A percentile compares a stretch with the other conserved stretches of the same genome.
Conservation (phyloP, 1,140 invertebrate species). For the Akabosia matsudoensis region DNA sequence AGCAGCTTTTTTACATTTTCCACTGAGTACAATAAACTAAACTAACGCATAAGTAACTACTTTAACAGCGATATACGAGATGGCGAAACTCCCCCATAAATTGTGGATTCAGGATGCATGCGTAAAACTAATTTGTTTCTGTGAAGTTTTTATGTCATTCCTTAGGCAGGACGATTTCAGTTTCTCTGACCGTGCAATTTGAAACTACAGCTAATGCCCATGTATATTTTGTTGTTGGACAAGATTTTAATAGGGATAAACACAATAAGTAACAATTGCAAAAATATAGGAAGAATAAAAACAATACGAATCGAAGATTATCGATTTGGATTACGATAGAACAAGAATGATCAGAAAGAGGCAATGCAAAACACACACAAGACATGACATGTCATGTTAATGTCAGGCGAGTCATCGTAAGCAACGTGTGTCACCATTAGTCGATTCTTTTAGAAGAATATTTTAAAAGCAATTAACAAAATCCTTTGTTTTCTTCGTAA, state of each 20-base stretch:
- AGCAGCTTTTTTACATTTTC: not conserved
- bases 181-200: no score
- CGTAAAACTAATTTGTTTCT: not conserved
- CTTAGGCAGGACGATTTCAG: no score
- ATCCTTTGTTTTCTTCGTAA: not conserved
- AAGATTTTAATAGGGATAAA: not conserved
- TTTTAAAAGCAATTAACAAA: not conserved
- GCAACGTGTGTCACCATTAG: no score
- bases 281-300: not conserved
- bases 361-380: not conserved
- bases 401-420: not conserved
- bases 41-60: no score
- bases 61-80: no score
- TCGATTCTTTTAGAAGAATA: not conserved
- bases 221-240: not conserved
- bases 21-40: not conserved
- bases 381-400: not conserved
- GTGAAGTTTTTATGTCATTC: not conserved
- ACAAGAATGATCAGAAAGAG: no score
- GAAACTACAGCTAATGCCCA: no score
- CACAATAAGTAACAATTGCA: not conserved
- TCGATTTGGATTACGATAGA: not conserved
- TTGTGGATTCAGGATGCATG: not conserved
- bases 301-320: not conserved
- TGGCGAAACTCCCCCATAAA: no score